Evolutionary conservation across 2,113 vertebrate species (phyloP), one percentile per base, ranked within the genome.

Genomic region (Carollia perspicillata): DNA sequence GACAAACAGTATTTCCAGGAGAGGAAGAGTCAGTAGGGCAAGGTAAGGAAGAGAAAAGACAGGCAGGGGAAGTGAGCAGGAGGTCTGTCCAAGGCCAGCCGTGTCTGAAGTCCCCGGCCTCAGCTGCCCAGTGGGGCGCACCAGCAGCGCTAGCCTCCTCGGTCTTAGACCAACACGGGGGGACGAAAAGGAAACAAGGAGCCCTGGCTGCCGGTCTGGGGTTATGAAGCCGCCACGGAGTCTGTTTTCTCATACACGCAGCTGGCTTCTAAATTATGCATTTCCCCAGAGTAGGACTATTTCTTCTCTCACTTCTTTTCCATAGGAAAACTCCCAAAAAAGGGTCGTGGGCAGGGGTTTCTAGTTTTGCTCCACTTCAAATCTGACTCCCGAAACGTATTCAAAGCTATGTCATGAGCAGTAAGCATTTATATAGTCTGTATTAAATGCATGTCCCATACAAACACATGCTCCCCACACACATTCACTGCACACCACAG

Each of bases 181-280:
- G 7, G 35, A 2, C 72, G 60, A n/a, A 91, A 87, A 71, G 71
- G 33, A 11, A 95, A 95, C 97, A 96, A 60, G 12, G 53, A 55
- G 35, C 18, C 75, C 85, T 8, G 93, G 89, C 92, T 2, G 6
- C 89, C 89, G 58, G 72, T 77, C 92, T 83, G 40, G 18, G 60
- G 91, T 97, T 95, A 91, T 3, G 92, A 60, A 91, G 93, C 96
- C 91, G 92, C 90, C 92, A 85, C 66, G 77, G 74, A 30, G 92
- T 95, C 94, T 96, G 94, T 93, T 97, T 97, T 93, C 97, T 97
- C 94, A 97, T 49, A 49, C 95, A 55, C 42, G 51, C 85, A 90
- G 95, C 93, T 83, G 66, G 93, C 89, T 95, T 89, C 95, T 96
- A 96, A 96, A 95, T 92, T 95, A 97, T 83, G 75, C 89, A 95